These are phyloP conservation scores for Pseudochaenichthys georgianus DNA, from an alignment of 2,797 vertebrate genomes.

Conservation along the genomic window DNA sequence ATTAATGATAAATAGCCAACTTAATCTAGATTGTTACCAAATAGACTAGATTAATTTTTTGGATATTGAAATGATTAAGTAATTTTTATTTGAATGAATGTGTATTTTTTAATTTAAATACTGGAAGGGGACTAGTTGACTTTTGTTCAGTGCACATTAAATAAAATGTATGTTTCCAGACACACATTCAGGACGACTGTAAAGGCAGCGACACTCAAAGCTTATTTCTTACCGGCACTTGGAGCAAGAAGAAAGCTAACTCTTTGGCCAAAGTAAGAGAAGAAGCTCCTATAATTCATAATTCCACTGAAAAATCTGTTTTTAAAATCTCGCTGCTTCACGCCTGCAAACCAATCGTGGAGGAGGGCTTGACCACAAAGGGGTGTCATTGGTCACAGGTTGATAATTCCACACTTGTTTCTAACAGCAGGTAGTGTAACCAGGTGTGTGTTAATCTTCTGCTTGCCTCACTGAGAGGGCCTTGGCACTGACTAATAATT, in stretches of 20 bases:
- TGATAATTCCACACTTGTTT: constrained; percentile 73
- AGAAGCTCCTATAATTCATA: constrained; percentile 58
- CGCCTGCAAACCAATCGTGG: constrained; percentile 60
- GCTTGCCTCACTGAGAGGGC: constrained; percentile 55
- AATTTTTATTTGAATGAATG: not conserved
- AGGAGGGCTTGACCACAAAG: constrained; percentile 58
- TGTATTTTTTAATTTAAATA: not conserved
- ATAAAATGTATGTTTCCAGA: constrained; percentile 87
- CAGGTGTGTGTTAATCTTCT: constrained; percentile 60
- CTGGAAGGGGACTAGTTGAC: not conserved
- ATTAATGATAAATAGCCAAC: not conserved
- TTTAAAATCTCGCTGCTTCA: constrained; percentile 72
- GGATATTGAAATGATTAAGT: not conserved
- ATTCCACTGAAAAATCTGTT: constrained; percentile 67
- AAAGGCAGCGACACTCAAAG: constrained; percentile 86
- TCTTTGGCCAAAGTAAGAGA: constrained; percentile 87
- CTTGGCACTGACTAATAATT: constrained; percentile 64
- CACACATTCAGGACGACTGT: constrained; percentile 84
- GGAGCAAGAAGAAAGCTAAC: constrained; percentile 89
- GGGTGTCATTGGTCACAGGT: constrained; percentile 67
- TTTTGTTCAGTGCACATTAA: constrained; percentile 41
- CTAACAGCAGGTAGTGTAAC: constrained; percentile 47
- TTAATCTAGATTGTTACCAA: not conserved
- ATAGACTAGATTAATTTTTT: not conserved
- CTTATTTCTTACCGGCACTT: constrained; percentile 87